Evolutionary conservation across 2,888 invertebrate genomes (phyloP), one percentile per base, ranked within the genome.

Genomic region (Strigamia transsilvanica): DNA sequence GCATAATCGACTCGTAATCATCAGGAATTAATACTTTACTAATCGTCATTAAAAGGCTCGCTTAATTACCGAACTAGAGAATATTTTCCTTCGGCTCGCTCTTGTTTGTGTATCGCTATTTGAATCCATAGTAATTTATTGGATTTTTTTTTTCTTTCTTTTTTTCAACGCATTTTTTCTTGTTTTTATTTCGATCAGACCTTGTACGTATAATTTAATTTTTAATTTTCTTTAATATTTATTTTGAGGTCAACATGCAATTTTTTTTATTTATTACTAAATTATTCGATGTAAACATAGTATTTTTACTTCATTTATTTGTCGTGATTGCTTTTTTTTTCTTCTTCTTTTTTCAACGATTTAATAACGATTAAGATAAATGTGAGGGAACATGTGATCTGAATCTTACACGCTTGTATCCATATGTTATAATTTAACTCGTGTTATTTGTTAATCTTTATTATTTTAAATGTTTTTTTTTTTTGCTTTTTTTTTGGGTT

Each of bases 91-190:
- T 38, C 23, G 21, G 10, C 73, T 73, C 73, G 32, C 73, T 27
- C 27, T 73, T 15, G 32, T 73, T 73, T 15, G 32, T 73, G 73
- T 73, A 73, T 73, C 73, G 73, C 73, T 15, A 73, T 73, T 73
- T 73, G 73, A 73, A 32, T 73, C 73, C 73, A 73, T 73, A 73
- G 73, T 73, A 73, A 73, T 73, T 73, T 73, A 73, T 73, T 73
- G 73, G 32, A 73, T 32, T 73, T 73, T 73, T 73, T 73, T 73
- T 27, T 73, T 73, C 27, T 32, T 32, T 66, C 9, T 9, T 66
- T 66, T 66, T 66, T 66, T n/a, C 12, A 21, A 66, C 10, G 4
- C 15, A 21, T 66, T 66, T 66, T 73, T 73, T 73, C 32, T 73
- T 56, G 18, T 21, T 56, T 73, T 73, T 15, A 27, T 73, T 18